Evolutionary conservation across 2,797 vertebrate species (phyloP).

Genomic region (Tokudaia tokunoshimensis): DNA sequence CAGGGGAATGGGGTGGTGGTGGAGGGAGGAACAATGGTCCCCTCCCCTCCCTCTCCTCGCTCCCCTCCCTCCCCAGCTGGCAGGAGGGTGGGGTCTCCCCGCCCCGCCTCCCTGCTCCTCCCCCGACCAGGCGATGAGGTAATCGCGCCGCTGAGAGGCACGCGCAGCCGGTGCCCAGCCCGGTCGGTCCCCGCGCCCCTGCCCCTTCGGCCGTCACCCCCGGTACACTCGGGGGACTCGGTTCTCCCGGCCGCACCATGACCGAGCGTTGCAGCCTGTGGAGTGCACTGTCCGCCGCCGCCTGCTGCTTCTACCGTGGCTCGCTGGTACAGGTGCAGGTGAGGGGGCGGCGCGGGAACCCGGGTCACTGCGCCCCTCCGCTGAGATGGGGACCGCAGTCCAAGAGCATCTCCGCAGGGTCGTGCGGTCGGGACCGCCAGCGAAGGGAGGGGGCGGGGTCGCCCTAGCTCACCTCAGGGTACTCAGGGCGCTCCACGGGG

Average conservation of each 20-base stretch:
- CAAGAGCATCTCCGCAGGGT: neutral
- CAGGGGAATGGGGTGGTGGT: conserved; percentile 63
- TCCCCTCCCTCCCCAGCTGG: conserved; percentile 78
- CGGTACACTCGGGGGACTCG: conserved; percentile 60
- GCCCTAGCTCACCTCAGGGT: conserved; percentile 66
- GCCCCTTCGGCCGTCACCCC: conserved; percentile 76
- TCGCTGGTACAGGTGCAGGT: conserved; percentile 99
- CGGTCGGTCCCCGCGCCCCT: conserved; percentile 72
- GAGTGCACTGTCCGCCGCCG: conserved; percentile 98
- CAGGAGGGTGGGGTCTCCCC: conserved; percentile 84
- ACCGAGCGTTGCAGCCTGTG: conserved; percentile 98
- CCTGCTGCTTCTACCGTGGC: conserved; percentile 99
- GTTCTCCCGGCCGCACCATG: conserved; percentile 89
- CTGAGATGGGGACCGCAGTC: neutral
- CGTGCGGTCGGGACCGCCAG: neutral
- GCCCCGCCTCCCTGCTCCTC: conserved; percentile 81
- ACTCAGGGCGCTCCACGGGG: neutral
- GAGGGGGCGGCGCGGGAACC: conserved; percentile 84
- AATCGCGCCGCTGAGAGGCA: conserved; percentile 89
- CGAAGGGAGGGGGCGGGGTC: conserved; percentile 75
- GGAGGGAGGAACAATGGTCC: conserved; percentile 85
- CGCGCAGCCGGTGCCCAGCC: conserved; percentile 86
- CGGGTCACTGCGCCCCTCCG: neutral
- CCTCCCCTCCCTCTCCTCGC: conserved; percentile 69
- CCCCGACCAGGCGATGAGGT: conserved; percentile 89